Evolutionary conservation across 2,888 invertebrate genomes (phyloP).

Genomic region (Papilio demoleus): DNA sequence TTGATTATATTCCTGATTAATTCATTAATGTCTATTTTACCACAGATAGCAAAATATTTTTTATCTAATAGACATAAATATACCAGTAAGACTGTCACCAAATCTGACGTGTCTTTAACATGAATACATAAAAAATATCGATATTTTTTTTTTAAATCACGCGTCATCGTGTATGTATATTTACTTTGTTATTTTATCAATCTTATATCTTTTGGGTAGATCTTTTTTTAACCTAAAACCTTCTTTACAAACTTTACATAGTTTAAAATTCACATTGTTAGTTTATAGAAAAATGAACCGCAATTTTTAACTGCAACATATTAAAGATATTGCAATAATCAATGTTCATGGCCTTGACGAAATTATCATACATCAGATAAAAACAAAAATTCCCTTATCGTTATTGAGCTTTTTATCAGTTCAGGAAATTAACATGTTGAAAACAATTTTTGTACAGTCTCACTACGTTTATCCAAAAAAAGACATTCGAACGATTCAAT

Average conservation of each 20-base stretch:
- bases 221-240: no score
- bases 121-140: background rate
- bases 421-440: slow-evolving; percentile 8
- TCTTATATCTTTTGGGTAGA: background rate
- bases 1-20: no score
- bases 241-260: background rate
- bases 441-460: background rate
- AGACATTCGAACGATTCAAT: no score
- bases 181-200: background rate
- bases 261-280: background rate
- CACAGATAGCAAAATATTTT: no score
- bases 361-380: slow-evolving; percentile 10
- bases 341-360: background rate
- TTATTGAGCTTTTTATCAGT: slow-evolving; percentile 3
- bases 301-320: background rate
- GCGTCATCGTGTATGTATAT: no score
- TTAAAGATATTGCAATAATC: background rate
- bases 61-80: no score
- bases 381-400: slow-evolving; percentile 6
- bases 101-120: background rate
- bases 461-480: no score
- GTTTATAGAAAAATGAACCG: background rate
- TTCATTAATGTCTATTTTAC: no score
- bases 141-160: no score
- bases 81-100: no score